Percentiles rank a stretch among this genome's conserved stretches.
These are phyloP conservation scores for Zoanthus gigantus DNA, from an alignment of 92 coral and sea anemone genomes.

Conservation along the genomic window DNA sequence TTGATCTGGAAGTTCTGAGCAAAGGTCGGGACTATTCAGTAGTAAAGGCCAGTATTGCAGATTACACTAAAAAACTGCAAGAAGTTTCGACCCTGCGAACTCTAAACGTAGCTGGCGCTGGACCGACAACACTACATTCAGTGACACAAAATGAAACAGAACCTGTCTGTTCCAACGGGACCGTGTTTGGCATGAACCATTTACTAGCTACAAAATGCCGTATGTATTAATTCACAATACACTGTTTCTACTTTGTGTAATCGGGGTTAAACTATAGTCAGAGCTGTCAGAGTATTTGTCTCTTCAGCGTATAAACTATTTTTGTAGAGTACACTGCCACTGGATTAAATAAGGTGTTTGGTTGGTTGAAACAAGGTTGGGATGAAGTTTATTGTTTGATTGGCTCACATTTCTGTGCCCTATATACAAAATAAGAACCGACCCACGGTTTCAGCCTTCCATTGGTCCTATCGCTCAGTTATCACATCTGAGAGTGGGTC, in stretches of 20 bases:
- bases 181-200: slow-evolving; percentile 76
- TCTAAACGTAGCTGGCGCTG: slow-evolving; percentile 55
- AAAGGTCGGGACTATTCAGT: background rate
- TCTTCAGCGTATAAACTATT: background rate
- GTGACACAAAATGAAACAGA: slow-evolving; percentile 56
- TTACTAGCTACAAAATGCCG: slow-evolving; percentile 71
- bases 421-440: too few relatives aligned
- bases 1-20: too few relatives aligned
- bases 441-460: too few relatives aligned
- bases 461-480: too few relatives aligned
- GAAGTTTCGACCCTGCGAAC: slow-evolving; percentile 63
- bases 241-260: too few relatives aligned
- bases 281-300: background rate
- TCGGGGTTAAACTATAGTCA: too few relatives aligned
- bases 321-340: too few relatives aligned
- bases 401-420: too few relatives aligned
- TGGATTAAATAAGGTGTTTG: too few relatives aligned
- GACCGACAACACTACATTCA: slow-evolving; percentile 45
- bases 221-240: slow-evolving; percentile 50
- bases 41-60: slow-evolving; percentile 49
- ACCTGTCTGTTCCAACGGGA: slow-evolving; percentile 77
- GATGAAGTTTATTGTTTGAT: too few relatives aligned
- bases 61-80: slow-evolving; percentile 57
- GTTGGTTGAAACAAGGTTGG: too few relatives aligned
- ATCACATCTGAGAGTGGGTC: too few relatives aligned